Evolutionary conservation across 2,888 invertebrate species (phyloP), one percentile per base, ranked within the genome.

Genomic region (Acanthosepion pharaonis): DNA sequence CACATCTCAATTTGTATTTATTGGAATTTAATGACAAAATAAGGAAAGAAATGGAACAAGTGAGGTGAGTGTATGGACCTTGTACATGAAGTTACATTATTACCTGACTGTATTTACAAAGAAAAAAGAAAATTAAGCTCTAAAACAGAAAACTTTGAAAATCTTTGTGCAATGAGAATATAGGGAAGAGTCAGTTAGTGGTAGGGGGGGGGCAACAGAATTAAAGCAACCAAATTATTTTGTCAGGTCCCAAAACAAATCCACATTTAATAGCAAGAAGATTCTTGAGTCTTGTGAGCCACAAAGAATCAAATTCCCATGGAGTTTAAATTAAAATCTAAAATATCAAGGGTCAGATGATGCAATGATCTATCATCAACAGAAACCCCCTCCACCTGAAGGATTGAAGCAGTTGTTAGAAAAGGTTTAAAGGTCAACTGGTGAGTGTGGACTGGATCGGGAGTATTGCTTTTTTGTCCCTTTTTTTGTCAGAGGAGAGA

Each of bases 241-340:
- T n/a, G n/a, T 78, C 78, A n/a, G n/a, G 15, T 78, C 64, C 23
- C 6, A n/a, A 78, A n/a, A 78, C n/a, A n/a, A n/a, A 78, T 28
- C 78, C 78, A n/a, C n/a, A 11, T 78, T 28, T 78, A 78, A 78
- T 78, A 3, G 78, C 78, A n/a, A 78, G n/a, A 78, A 78, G n/a
- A 78, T 78, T n/a, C 18, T n/a, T 78, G 78, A n/a, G 78, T 78
- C n/a, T 78, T 78, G 78, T 78, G 78, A 78, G 78, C 78, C 8
- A 78, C n/a, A n/a, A 78, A 78, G 78, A 78, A 78, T 78, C 78
- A 78, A 78, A 78, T 78, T 78, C 78, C 78, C 78, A 78, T 78
- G n/a, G 28, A 78, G n/a, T 15, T 78, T n/a, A n/a, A 78, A n/a
- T 78, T 78, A 78, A 78, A 78, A 78, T 28, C 78, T 28, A n/a